Base-by-base conservation (phyloP, 2,888 invertebrate species). In the Campaea margaritaria region DNA sequence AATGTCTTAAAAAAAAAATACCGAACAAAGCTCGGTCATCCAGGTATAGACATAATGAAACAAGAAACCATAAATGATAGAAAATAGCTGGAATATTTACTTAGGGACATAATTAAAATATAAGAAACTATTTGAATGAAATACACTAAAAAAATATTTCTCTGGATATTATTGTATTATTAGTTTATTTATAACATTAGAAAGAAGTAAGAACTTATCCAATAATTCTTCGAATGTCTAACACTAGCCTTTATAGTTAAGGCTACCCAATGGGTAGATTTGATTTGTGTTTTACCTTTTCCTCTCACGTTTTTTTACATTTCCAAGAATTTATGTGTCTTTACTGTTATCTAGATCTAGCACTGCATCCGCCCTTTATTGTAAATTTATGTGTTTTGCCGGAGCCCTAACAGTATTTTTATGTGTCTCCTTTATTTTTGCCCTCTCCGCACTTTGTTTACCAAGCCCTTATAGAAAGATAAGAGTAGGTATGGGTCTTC, bases 321-420 rank as follows among this genome's bases (percentile, higher is more conserved):
- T 43, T 42, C 46, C 11, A 10, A 52, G 27, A 21, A 52, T 58
- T 52, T 52, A 58, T 51, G 45, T 41, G 7, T 16, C 27, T 48
- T 47, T 36, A 38, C 28, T 44, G 34, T 36, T 58, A 58, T 47
- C 58, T 52, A 52, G 52, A 58, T 48, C 43, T 48, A 52, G 47
- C 36, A 14, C 46, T 51, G 51, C 58, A 52, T 58, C 52, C 52
- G 58, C 47, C 16, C 38, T 52, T 52, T 48, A 52, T 48, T 58
- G 52, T 2, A 31, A 53, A 58, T 58, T 58, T 58, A 58, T 53
- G 53, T 53, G 58, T 58, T 58, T 43, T 43, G 27, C 15, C 42
- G 16, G 46, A 42, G 50, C 46, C 50, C 41, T 51, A 47, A 13
- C n/a, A 52, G 45, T 9, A 43, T 52, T 44, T 51, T 21, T 58